These are phyloP conservation scores for Wasmannia auropunctata DNA, from an alignment of 1,140 invertebrate genomes.

Conservation along the genomic window DNA sequence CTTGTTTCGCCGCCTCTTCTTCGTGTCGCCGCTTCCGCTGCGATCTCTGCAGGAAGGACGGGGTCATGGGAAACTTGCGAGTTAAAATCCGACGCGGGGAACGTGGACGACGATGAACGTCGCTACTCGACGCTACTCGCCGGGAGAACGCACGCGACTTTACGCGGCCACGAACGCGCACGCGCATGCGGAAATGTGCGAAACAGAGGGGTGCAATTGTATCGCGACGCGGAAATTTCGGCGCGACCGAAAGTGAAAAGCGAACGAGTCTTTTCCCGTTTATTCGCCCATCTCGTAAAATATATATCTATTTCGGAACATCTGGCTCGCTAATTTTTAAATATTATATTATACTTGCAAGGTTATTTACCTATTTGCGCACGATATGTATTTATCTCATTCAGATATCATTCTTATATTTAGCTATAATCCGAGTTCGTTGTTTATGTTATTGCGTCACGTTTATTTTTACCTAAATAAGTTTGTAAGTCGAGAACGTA, in stretches of 20 bases:
- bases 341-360: no score
- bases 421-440: not conserved
- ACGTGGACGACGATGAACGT: not conserved
- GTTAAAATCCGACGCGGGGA: constrained; percentile 47
- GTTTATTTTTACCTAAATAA: constrained; percentile 22
- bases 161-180: not conserved
- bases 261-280: not conserved
- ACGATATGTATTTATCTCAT: not conserved
- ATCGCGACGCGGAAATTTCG: not conserved
- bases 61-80: constrained; percentile 34
- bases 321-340: not conserved
- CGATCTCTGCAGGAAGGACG: constrained; percentile 65
- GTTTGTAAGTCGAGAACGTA: not conserved
- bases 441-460: constrained; percentile 7
- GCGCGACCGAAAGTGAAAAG: not conserved
- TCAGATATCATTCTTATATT: not conserved
- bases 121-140: not conserved
- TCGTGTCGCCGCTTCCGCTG: constrained; percentile 55
- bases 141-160: not conserved
- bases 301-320: not conserved
- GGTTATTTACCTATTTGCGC: not conserved
- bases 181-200: not conserved
- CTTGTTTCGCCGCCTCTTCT: constrained; percentile 17
- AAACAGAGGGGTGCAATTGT: not conserved
- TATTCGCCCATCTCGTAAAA: not conserved